Evolutionary conservation across 2,113 vertebrate species (phyloP), one percentile per base, ranked within the genome.

Genomic region (Lonchura striata): DNA sequence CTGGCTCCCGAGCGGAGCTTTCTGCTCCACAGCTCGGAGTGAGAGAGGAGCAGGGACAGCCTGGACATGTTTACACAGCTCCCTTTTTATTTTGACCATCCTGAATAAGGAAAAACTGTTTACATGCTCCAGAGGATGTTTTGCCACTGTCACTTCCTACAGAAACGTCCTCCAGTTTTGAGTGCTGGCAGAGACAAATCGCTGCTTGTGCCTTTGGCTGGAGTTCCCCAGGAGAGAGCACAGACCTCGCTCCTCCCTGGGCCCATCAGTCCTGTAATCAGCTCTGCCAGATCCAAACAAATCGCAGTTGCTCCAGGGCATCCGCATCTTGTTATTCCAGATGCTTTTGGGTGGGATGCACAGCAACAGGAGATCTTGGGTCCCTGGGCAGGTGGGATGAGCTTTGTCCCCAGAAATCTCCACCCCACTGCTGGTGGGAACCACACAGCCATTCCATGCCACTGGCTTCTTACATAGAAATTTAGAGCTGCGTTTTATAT

Each of bases 101-200:
- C 75, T 91, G 96, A 88, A 91, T 13, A 81, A 90, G 86, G 72
- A 72, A 94, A 92, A 89, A 88, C 6, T 93, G 82, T 97, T 97
- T 97, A 97, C 61, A 66, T 44, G 49, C 66, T 94, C 41, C 72
- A 86, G 81, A 96, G 95, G 95, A 97, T 96, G 95, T 96, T 97
- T 96, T 97, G 95, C 79, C 81, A 50, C 82, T 88, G 93, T 83
- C 85, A 92, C 87, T 97, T 97, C 96, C 93, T 92, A 95, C 86
- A 82, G 85, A 82, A 96, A 78, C 0, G 11, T 90, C 86, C 92
- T 95, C 89, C 41, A 53, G 69, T 77, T 95, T 81, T 8, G 10
- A 96, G 77, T 35, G 61, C 54, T 96, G 96, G 94, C 91, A 94
- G 80, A 39, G 39, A 49, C 69, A 86, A 60, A 82, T 57, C 44